Conservation (phyloP, 2,113 vertebrate species). For the Brienomyrus longianalis region DNA sequence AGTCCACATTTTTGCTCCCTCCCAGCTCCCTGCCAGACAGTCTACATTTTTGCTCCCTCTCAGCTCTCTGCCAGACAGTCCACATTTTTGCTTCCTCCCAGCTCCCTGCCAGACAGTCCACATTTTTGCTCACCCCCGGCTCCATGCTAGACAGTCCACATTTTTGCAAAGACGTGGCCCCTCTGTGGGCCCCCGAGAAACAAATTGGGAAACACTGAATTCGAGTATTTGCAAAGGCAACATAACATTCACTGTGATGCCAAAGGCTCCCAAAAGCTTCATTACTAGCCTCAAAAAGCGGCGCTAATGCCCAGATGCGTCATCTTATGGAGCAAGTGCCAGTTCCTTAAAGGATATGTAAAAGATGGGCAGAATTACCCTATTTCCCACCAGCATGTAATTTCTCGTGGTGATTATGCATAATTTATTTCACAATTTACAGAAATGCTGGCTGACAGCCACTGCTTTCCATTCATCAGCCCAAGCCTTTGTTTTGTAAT, state of each 20-base stretch:
- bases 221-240: background rate
- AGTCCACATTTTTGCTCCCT: background rate
- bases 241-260: background rate
- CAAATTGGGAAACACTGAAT: background rate
- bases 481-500: background rate
- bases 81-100: background rate
- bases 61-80: background rate
- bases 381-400: background rate
- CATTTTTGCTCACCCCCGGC: background rate
- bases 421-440: background rate
- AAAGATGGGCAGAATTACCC: background rate
- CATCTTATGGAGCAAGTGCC: background rate
- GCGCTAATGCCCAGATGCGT: background rate
- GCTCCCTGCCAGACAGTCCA: background rate
- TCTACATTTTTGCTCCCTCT: background rate
- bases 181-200: background rate
- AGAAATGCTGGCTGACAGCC: background rate
- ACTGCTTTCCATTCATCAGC: background rate
- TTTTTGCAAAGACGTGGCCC: background rate
- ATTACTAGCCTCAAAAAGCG: background rate
- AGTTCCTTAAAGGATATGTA: background rate
- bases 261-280: background rate
- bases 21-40: background rate
- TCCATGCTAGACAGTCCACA: background rate
- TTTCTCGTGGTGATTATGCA: background rate